Conservation (phyloP, 2,797 vertebrate species). For the Ctenochaetus hawaiiensis region DNA sequence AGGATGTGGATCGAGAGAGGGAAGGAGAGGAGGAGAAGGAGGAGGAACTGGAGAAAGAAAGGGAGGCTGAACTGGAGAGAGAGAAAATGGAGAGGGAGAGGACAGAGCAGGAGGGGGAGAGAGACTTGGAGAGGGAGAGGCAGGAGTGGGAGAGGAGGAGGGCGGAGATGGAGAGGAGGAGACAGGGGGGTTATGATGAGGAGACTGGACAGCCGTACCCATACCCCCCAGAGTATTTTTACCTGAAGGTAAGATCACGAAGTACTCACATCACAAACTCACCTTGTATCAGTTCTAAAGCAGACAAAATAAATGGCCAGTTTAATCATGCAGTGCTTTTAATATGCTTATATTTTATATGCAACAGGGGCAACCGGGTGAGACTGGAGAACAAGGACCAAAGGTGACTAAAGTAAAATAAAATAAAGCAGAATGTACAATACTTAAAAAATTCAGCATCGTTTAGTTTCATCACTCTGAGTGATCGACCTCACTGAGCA, state of each 20-base stretch:
- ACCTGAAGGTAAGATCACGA: slow-evolving; percentile 80
- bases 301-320: neutral
- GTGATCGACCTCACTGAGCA: no score
- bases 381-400: slow-evolving; percentile 81
- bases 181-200: slow-evolving; percentile 64
- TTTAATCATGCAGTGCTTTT: neutral
- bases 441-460: no score
- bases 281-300: neutral
- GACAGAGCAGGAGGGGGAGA: slow-evolving; percentile 34
- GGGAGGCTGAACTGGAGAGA: slow-evolving; percentile 55
- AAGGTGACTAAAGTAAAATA: slow-evolving; percentile 80
- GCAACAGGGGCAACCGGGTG: slow-evolving; percentile 86
- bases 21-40: slow-evolving; percentile 41
- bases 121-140: slow-evolving; percentile 38
- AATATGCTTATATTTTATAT: slow-evolving; percentile 34
- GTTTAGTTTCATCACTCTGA: no score
- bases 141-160: slow-evolving; percentile 58
- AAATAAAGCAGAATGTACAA: neutral
- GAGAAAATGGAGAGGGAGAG: slow-evolving; percentile 32
- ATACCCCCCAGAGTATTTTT: slow-evolving; percentile 77
- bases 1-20: slow-evolving; percentile 59
- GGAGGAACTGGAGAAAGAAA: slow-evolving; percentile 52
- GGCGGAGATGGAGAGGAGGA: slow-evolving; percentile 55
- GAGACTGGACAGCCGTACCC: slow-evolving; percentile 69
- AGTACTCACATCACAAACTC: neutral